Percentiles rank a stretch among this genome's conserved stretches.
These are phyloP conservation scores for Porites evermanni DNA, from an alignment of 92 coral and sea anemone genomes.

Conservation along the genomic window DNA sequence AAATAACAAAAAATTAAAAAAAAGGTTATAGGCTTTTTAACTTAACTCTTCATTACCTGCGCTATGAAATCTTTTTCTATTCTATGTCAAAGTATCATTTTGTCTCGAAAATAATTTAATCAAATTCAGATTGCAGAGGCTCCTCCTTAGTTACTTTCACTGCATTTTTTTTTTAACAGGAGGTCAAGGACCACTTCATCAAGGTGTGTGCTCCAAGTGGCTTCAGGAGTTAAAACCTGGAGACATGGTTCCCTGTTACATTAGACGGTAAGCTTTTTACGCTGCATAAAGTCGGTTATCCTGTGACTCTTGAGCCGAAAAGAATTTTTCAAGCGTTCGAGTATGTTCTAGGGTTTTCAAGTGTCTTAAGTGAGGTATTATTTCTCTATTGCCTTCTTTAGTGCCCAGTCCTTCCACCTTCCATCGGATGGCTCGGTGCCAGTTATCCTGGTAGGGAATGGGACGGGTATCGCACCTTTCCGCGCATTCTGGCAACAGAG, in stretches of 20 bases:
- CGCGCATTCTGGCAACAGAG: slow-evolving; percentile 74
- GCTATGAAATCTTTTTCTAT: too few relatives aligned
- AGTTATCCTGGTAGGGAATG: slow-evolving; percentile 59
- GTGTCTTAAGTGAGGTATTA: neutral
- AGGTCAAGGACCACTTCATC: slow-evolving; percentile 75
- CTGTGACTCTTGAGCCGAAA: neutral
- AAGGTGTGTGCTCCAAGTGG: slow-evolving; percentile 98
- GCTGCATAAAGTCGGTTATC: too few relatives aligned
- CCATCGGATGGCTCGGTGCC: slow-evolving; percentile 61
- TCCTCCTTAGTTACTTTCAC: too few relatives aligned
- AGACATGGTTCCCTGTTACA: slow-evolving; percentile 77
- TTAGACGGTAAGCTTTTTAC: slow-evolving; percentile 28
- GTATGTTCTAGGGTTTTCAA: neutral
- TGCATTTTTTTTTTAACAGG: neutral
- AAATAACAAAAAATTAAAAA: too few relatives aligned
- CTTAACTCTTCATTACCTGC: too few relatives aligned
- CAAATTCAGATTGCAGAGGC: too few relatives aligned
- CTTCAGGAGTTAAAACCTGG: slow-evolving; percentile 83
- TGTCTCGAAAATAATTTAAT: too few relatives aligned
- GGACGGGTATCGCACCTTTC: slow-evolving; percentile 70
- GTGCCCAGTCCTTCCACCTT: slow-evolving; percentile 65
- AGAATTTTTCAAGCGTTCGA: too few relatives aligned
- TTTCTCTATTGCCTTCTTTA: neutral
- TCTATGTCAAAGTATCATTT: too few relatives aligned
- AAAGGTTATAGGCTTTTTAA: too few relatives aligned